Evolutionary conservation across 2,113 vertebrate genomes (phyloP).

Genomic region (Aplodontia rufa): DNA sequence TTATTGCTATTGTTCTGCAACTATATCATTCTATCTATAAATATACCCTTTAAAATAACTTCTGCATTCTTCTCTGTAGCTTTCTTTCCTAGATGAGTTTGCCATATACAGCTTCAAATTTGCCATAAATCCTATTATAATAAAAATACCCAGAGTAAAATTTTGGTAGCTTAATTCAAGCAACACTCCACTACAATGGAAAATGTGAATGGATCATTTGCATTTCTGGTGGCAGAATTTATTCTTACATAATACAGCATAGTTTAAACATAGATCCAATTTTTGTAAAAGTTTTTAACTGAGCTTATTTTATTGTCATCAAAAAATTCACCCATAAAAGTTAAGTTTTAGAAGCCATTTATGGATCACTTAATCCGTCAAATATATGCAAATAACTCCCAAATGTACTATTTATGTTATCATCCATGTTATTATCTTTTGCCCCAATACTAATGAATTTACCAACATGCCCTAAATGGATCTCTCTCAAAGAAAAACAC

Average conservation of each 20-base stretch:
- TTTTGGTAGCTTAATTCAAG: not conserved
- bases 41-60: not conserved
- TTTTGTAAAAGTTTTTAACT: not conserved
- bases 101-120: not conserved
- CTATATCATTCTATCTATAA: not conserved
- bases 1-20: not conserved
- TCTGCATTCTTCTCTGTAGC: not conserved
- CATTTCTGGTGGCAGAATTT: slow-evolving; percentile 2
- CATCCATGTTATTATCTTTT: not conserved
- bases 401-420: not conserved
- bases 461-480: not conserved
- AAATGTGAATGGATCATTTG: not conserved
- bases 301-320: slow-evolving; percentile 4
- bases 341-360: not conserved
- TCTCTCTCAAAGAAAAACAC: not conserved
- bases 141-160: slow-evolving; percentile 20
- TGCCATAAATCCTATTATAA: not conserved
- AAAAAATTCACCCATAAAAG: slow-evolving; percentile 33
- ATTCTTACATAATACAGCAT: slow-evolving; percentile 24
- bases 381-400: not conserved
- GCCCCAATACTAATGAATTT: not conserved
- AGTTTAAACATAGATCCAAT: slow-evolving; percentile 10
- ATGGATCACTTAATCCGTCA: slow-evolving; percentile 10
- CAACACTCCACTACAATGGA: not conserved
- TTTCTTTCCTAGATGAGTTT: not conserved